Percentiles rank a stretch among this genome's conserved stretches.
Conservation (phyloP, 1,140 invertebrate species). For the Sweltsa coloradensis region DNA sequence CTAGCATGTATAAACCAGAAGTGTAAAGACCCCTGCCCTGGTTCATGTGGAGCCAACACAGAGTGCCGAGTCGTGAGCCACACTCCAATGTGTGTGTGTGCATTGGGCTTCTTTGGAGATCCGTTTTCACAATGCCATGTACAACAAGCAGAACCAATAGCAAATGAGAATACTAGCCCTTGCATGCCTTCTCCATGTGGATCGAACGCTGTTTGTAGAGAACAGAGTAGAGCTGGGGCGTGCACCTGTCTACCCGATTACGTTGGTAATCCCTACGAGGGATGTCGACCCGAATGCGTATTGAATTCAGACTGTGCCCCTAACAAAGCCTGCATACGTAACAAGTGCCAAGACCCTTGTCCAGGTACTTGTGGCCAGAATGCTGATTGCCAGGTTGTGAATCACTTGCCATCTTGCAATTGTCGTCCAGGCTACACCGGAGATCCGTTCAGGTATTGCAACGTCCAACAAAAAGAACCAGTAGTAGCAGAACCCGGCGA, state of each 20-base stretch:
- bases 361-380: constrained; percentile 49
- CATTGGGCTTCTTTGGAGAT: constrained; percentile 40
- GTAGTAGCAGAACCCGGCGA: constrained; percentile 16
- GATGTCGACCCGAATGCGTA: constrained; percentile 50
- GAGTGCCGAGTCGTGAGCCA: constrained; percentile 53
- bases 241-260: constrained; percentile 55
- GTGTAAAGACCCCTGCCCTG: constrained; percentile 52
- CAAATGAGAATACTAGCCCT: constrained; percentile 37
- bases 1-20: constrained; percentile 53
- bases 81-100: constrained; percentile 47
- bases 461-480: constrained; percentile 18
- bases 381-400: constrained; percentile 53
- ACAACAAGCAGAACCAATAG: constrained; percentile 38
- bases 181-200: constrained; percentile 56
- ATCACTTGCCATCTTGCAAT: constrained; percentile 40
- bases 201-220: constrained; percentile 47
- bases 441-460: constrained; percentile 45
- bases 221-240: constrained; percentile 42
- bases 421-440: constrained; percentile 33
- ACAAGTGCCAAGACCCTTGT: constrained; percentile 51
- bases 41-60: constrained; percentile 47
- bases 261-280: constrained; percentile 58
- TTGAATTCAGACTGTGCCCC: constrained; percentile 48
- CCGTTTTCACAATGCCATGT: constrained; percentile 39
- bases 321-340: constrained; percentile 42